phyloP scores from a whole-genome alignment of 2,888 invertebrate species.

The Plagiodera versicolora region DNA sequence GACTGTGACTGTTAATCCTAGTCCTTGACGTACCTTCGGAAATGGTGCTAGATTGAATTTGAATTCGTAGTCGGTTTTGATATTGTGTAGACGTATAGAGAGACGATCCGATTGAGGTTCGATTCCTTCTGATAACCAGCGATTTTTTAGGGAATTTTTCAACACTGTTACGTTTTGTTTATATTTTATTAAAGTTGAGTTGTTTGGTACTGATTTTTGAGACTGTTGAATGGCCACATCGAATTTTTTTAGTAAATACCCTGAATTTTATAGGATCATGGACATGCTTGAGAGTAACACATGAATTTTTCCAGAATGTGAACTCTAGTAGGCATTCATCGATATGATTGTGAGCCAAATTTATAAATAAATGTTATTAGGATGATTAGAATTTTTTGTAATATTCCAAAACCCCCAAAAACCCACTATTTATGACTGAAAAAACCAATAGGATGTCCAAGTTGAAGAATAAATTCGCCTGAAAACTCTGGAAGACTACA shows the following conservation, averaged over 20 bases:
- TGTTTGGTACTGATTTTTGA: slow-evolving; percentile 28
- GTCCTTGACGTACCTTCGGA: not conserved
- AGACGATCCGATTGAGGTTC: not conserved
- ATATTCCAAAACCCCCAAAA: no score
- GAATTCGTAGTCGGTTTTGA: not conserved
- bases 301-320: slow-evolving; percentile 4
- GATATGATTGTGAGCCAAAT: slow-evolving; percentile 24
- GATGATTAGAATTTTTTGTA: not conserved
- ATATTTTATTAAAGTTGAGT: slow-evolving; percentile 28
- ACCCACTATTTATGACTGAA: no score
- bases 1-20: no score
- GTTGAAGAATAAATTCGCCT: no score
- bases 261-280: not conserved
- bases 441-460: no score
- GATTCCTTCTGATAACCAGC: slow-evolving; percentile 7
- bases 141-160: slow-evolving; percentile 4
- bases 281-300: slow-evolving; percentile 4
- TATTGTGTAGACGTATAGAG: not conserved
- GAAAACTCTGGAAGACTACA: no score
- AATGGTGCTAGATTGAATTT: not conserved
- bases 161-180: slow-evolving; percentile 29
- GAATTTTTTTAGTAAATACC: slow-evolving; percentile 18
- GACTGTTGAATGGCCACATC: slow-evolving; percentile 37
- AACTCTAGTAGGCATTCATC: slow-evolving; percentile 10
- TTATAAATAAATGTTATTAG: slow-evolving; percentile 27